Evolutionary conservation across 2,888 invertebrate species (phyloP), one percentile per base, ranked within the genome.

Genomic region (Leucophenga montana): DNA sequence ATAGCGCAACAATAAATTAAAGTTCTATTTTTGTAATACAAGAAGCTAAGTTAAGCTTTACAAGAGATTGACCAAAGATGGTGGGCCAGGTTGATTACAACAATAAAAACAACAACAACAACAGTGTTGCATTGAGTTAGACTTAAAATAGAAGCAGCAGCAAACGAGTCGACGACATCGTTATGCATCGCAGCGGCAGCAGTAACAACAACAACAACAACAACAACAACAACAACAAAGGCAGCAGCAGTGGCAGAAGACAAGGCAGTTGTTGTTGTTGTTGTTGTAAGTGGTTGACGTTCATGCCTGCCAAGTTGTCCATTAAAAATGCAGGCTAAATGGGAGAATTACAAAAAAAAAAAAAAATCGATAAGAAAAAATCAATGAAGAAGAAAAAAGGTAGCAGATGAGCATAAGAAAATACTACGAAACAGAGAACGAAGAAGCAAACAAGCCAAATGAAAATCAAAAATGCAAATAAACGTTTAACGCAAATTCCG

Each of bases 381-480:
- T 27, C 27, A 11, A 39, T 39, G 39, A 39, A 39, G 39, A 27
- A 39, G 39, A 39, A 39, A 39, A 39, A 39, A 39, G 11, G 39
- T 5, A 39, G 39, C 9, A 39, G 39, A 8, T 39, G 39, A 39
- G 8, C 5, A 39, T 11, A 8, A 39, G 39, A 39, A n/a, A 39
- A 39, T 39, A 39, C 1, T 39, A 11, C 39, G 39, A 39, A 11
- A 8, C 39, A 39, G 39, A 39, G 39, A 39, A 39, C 39, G 39
- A 39, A 39, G 39, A 39, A 39, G 8, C 11, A 39, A 27, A 64
- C 57, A 48, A 61, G 71, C 71, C 73, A 69, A 66, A 33, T 81
- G 79, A 81, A 84, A 84, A 81, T 81, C 81, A 84, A 81, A 84
- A 81, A 81, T 81, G 80, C 80, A 84, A 81, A 81, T 81, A 84